Percentiles rank a stretch among this genome's conserved stretches.
phyloP scores from a whole-genome alignment of 2,113 vertebrate genomes.

The cat (Felis catus) region DNA sequence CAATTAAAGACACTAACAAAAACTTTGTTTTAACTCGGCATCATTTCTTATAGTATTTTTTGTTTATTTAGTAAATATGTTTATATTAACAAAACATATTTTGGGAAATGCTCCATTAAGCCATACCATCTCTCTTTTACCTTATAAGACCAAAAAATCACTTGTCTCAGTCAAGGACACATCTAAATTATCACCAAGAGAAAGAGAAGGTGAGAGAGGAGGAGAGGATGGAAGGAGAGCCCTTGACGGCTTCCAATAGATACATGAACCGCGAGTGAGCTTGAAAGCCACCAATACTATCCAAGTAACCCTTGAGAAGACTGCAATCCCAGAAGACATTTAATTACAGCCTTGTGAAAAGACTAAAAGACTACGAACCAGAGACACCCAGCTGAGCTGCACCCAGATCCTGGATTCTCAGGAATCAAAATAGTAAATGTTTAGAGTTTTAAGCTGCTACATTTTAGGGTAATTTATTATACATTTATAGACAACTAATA shows the following conservation, averaged over 20 bases:
- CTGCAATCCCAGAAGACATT: neutral
- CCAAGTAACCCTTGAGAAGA: neutral
- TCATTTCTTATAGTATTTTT: neutral
- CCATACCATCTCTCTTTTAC: neutral
- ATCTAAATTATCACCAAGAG: conserved; percentile 4
- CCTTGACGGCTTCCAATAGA: neutral
- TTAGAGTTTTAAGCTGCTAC: neutral
- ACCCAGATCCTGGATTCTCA: neutral
- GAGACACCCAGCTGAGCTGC: neutral
- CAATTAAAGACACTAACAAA: conserved; percentile 23
- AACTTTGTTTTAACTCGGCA: neutral
- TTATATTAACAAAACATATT: conserved; percentile 6
- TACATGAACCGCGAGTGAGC: neutral
- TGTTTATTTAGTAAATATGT: neutral
- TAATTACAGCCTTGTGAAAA: neutral
- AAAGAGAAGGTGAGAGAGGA: neutral
- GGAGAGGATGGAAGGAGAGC: neutral
- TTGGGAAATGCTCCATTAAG: neutral
- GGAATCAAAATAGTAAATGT: neutral
- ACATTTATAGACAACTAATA: neutral
- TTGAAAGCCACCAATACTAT: neutral
- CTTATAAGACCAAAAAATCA: neutral
- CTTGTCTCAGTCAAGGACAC: neutral
- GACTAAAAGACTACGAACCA: neutral
- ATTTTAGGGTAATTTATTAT: neutral